Conservation (phyloP, 2,113 vertebrate species). For the Istiophorus platypterus region DNA sequence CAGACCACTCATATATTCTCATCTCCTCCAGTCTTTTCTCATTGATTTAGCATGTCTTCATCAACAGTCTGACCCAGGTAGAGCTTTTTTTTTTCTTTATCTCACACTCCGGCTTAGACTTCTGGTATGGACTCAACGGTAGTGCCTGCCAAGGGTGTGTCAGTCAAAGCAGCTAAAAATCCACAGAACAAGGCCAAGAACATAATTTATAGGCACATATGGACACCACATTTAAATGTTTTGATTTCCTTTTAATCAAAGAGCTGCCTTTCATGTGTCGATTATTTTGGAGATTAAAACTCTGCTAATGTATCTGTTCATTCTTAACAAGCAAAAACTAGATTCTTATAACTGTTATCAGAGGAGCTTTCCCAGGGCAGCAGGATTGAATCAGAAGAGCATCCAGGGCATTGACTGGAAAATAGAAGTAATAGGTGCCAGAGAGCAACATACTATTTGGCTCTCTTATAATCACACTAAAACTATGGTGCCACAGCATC, state of each 20-base stretch:
- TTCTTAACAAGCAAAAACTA: conserved; percentile 54
- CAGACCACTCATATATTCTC: conserved; percentile 74
- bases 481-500: conserved; percentile 49
- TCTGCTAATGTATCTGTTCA: not conserved
- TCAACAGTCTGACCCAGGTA: conserved; percentile 74
- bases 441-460: conserved; percentile 12
- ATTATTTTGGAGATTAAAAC: conserved; percentile 1
- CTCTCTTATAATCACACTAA: conserved; percentile 48
- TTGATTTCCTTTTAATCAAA: conserved; percentile 34
- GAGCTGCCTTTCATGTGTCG: conserved; percentile 7
- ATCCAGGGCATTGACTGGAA: not conserved
- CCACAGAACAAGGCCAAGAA: conserved; percentile 31
- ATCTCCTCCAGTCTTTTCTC: conserved; percentile 79
- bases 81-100: conserved; percentile 58
- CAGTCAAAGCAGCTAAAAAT: conserved; percentile 60
- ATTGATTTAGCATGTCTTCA: conserved; percentile 81
- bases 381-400: conserved; percentile 7
- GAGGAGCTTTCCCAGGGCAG: conserved; percentile 10
- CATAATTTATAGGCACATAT: conserved; percentile 28
- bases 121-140: conserved; percentile 54
- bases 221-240: conserved; percentile 18
- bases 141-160: conserved; percentile 53
- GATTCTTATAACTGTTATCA: conserved; percentile 52
- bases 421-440: not conserved
- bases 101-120: conserved; percentile 59